Evolutionary conservation across 2,113 vertebrate species (phyloP), one percentile per base, ranked within the genome.

Genomic region (Shinisaurus crocodilurus): DNA sequence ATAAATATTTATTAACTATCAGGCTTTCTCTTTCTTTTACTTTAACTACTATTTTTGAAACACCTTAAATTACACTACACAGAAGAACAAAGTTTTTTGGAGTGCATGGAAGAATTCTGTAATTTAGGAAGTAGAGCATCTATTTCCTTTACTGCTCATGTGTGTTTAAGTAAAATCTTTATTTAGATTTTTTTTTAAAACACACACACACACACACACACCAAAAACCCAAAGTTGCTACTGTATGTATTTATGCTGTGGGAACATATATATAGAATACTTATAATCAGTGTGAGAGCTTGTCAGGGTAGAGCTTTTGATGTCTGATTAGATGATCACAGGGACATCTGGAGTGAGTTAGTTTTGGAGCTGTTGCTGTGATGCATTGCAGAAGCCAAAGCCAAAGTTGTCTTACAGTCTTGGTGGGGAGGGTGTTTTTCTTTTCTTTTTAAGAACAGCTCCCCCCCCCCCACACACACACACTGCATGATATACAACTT

Each of bases 241-340:
- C 96, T 92, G 88, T 93, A 90, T 94, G 86, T 67, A 93, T 94
- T 95, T 95, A 91, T 0, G 5, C 93, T 90, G 93, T 94, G 91
- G 86, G 97, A 96, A 95, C 91, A 92, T 67, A 91, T 67, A 91
- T 79, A 92, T 57, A 96, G 93, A 88, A 12, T 96, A 76, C 95
- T 95, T 88, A 75, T 94, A 95, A 96, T 96, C 96, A 96, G 96
- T 45, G 0, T 95, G 95, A 93, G 95, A 95, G 96, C 93, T 95
- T 97, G 96, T 97, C 96, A 95, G 95, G 74, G 67, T 87, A 77
- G 60, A 80, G 91, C 95, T 95, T 97, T 97, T 97, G 96, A 97
- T 97, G 96, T 97, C 95, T 97, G 96, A 97, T 97, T 95, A 97
- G 93, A 94, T 95, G 96, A 97, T 97, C 96, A 96, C 12, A 96